Percentiles rank a stretch among this genome's conserved stretches.
Evolutionary conservation across 2,888 invertebrate species (phyloP).

Genomic region (Apotomis betuletana): DNA sequence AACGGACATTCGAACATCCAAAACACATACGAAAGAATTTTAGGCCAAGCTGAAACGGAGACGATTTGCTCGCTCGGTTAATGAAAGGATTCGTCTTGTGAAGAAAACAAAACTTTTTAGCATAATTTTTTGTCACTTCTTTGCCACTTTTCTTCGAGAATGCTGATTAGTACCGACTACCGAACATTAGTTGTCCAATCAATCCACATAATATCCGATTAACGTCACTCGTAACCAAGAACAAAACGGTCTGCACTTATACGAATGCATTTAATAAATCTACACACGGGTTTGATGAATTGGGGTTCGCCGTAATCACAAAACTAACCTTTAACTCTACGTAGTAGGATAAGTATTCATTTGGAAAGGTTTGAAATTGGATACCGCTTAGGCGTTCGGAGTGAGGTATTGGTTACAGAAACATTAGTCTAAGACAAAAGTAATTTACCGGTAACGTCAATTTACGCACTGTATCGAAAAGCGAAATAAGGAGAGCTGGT

Average conservation of each 20-base stretch:
- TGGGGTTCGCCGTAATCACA: conserved; percentile 12
- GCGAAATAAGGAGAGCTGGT: not conserved
- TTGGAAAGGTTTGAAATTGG: conserved; percentile 35
- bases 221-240: conserved; percentile 9
- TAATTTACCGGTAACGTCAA: conserved; percentile 17
- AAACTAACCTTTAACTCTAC: conserved; percentile 8
- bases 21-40: no score
- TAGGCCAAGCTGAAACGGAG: no score
- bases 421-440: conserved; percentile 34
- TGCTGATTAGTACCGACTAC: no score
- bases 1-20: no score
- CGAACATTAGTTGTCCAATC: not conserved
- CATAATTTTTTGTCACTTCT: no score
- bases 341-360: conserved; percentile 7
- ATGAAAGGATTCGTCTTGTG: no score
- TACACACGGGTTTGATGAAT: conserved; percentile 19
- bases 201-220: conserved; percentile 16
- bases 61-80: no score
- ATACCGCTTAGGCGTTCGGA: conserved; percentile 45
- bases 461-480: not conserved
- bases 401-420: conserved; percentile 50
- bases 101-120: no score
- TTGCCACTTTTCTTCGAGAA: no score
- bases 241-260: conserved; percentile 56
- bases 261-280: conserved; percentile 61